Percentiles rank a stretch among this genome's conserved stretches.
Evolutionary conservation across 2,113 vertebrate species (phyloP).

Genomic region (Pyxicephalus adspersus): DNA sequence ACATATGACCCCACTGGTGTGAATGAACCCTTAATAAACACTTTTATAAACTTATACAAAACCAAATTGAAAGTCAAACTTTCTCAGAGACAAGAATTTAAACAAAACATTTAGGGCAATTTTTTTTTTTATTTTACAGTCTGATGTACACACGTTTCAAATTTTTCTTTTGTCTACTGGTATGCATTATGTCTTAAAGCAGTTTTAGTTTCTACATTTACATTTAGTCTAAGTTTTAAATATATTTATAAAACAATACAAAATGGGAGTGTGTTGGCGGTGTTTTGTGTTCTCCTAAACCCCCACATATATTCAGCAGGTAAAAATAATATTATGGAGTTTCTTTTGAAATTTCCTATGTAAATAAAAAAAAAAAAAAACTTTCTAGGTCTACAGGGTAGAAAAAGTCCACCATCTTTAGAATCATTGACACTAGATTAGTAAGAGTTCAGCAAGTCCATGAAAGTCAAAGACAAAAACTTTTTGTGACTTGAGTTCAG

Average conservation of each 20-base stretch:
- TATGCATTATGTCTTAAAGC: background rate
- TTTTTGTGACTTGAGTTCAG: too few species aligned
- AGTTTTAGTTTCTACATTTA: conserved; percentile 13
- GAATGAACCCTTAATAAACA: too few species aligned
- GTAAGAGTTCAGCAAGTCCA: too few species aligned
- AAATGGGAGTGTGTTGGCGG: conserved; percentile 26
- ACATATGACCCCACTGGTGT: too few species aligned
- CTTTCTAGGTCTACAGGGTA: background rate
- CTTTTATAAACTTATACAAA: too few species aligned
- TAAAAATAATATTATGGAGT: conserved; percentile 13
- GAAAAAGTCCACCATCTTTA: too few species aligned
- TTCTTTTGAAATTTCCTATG: background rate
- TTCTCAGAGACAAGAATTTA: too few species aligned
- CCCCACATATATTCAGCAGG: conserved; percentile 28
- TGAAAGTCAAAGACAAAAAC: too few species aligned
- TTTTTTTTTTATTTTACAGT: conserved; percentile 36
- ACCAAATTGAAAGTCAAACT: too few species aligned
- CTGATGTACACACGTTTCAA: conserved; percentile 21
- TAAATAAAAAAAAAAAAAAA: background rate
- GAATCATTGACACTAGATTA: too few species aligned
- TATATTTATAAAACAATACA: conserved; percentile 32
- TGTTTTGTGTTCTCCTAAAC: background rate
- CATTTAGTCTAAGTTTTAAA: conserved; percentile 39
- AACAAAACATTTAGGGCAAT: background rate
- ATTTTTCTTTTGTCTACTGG: background rate